Percentiles rank a stretch among this genome's conserved stretches.
These are phyloP conservation scores for Martes flavigula DNA, from an alignment of 2,797 vertebrate species.

Conservation along the genomic window DNA sequence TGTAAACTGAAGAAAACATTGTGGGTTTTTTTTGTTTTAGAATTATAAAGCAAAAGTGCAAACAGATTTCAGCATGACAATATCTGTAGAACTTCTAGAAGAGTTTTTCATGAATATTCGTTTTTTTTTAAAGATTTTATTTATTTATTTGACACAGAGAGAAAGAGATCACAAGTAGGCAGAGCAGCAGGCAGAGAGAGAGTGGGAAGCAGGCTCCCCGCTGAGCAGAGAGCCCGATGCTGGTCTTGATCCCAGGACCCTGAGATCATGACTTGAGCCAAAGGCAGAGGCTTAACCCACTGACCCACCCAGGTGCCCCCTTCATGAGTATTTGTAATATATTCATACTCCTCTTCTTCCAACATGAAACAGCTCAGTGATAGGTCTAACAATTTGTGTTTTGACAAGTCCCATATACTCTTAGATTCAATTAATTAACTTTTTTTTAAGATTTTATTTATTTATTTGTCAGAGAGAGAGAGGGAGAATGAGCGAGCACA, in stretches of 20 bases:
- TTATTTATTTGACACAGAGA: no score
- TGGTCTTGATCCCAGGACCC: no score
- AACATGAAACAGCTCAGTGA: background rate
- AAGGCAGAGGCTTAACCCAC: no score
- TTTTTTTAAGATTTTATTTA: no score
- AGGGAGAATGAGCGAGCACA: no score
- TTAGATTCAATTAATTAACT: background rate
- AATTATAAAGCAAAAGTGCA: background rate
- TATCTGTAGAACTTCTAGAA: background rate
- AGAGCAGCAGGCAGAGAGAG: no score
- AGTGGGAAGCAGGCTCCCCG: no score
- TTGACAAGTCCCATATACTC: background rate
- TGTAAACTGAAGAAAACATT: background rate
- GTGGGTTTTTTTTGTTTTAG: background rate
- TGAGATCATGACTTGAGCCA: no score
- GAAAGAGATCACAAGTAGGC: no score
- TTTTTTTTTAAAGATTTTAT: background rate
- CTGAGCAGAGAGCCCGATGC: no score
- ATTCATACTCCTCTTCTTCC: background rate
- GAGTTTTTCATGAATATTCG: background rate
- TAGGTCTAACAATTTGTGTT: background rate
- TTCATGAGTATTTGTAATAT: background rate
- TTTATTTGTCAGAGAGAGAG: no score
- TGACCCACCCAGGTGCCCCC: background rate
- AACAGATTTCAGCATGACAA: background rate